phyloP scores from a whole-genome alignment of 23 tunicate genomes.

The Oikopleura albicans region DNA sequence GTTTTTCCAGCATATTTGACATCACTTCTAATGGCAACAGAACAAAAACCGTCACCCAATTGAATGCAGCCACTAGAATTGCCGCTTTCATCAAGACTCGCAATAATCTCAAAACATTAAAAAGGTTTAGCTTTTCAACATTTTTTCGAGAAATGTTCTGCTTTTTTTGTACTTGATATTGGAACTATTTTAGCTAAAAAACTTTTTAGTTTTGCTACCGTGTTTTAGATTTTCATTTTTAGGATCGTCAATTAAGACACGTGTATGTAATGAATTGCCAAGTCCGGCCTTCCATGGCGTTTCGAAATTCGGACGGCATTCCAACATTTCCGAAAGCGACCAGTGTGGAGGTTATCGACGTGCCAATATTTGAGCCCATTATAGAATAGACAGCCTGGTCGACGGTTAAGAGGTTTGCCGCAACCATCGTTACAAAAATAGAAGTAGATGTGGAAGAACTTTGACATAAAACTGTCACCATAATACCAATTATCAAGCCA shows the following conservation, averaged over 20 bases:
- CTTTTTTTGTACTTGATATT: no score
- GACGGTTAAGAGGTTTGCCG: constrained; percentile 24
- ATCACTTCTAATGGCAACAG: constrained; percentile 49
- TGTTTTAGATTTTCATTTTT: no score
- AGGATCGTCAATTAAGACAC: constrained; percentile 67
- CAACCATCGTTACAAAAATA: constrained; percentile 65
- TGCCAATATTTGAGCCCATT: constrained; percentile 30
- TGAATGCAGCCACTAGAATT: constrained; percentile 25
- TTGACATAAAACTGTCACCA: constrained; percentile 66
- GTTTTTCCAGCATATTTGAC: background rate
- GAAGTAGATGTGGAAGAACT: constrained; percentile 87
- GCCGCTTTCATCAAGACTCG: background rate
- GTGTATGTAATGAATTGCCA: constrained; percentile 70
- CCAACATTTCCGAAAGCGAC: constrained; percentile 5
- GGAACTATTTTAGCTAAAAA: no score
- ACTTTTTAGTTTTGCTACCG: no score
- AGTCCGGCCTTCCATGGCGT: constrained; percentile 17
- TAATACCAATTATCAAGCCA: constrained; percentile 58
- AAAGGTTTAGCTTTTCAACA: no score
- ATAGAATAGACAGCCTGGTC: constrained; percentile 18
- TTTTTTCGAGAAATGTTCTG: no score
- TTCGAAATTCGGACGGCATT: background rate
- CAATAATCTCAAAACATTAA: no score
- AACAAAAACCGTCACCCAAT: constrained; percentile 44
- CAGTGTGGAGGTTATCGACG: constrained; percentile 23